Conservation (phyloP, 2,888 invertebrate species). For the Ennomos fuscantarius region DNA sequence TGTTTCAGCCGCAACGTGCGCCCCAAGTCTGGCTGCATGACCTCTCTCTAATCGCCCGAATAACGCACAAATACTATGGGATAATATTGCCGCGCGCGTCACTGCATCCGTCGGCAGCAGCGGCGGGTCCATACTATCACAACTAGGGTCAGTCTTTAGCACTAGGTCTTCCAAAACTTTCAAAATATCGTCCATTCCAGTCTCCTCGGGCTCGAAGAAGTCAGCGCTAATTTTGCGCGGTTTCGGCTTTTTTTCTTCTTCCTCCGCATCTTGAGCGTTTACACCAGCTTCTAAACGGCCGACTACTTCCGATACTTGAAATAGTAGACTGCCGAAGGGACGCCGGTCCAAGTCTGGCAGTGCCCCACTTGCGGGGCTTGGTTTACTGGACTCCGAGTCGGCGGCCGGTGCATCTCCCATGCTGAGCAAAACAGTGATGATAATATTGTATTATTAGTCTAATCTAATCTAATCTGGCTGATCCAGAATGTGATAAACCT, state of each 20-base stretch:
- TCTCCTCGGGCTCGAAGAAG: slow-evolving; percentile 83
- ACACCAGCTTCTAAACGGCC: slow-evolving; percentile 88
- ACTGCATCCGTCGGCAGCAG: slow-evolving; percentile 87
- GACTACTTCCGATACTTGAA: slow-evolving; percentile 90
- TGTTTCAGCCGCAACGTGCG: slow-evolving; percentile 93
- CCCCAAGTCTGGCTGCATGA: slow-evolving; percentile 92
- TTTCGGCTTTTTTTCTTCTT: slow-evolving; percentile 71
- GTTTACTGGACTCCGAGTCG: slow-evolving; percentile 67
- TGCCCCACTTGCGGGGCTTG: slow-evolving; percentile 57
- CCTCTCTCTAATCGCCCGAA: slow-evolving; percentile 92
- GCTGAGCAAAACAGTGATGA: too few relatives aligned
- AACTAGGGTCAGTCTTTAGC: slow-evolving; percentile 85
- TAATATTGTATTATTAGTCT: too few relatives aligned
- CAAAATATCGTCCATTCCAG: slow-evolving; percentile 86
- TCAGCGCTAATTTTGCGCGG: slow-evolving; percentile 80
- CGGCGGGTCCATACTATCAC: slow-evolving; percentile 86
- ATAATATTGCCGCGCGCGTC: slow-evolving; percentile 87
- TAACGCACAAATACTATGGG: slow-evolving; percentile 95
- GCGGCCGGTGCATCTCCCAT: slow-evolving; percentile 78
- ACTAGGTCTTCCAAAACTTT: slow-evolving; percentile 86
- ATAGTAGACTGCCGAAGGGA: slow-evolving; percentile 87
- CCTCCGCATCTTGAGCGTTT: slow-evolving; percentile 70
- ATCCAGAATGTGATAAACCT: too few relatives aligned
- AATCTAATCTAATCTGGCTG: too few relatives aligned
- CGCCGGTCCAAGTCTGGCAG: slow-evolving; percentile 80